These are phyloP conservation scores for Pterocles burchelli DNA, from an alignment of 2,113 vertebrate genomes.

Conservation along the genomic window DNA sequence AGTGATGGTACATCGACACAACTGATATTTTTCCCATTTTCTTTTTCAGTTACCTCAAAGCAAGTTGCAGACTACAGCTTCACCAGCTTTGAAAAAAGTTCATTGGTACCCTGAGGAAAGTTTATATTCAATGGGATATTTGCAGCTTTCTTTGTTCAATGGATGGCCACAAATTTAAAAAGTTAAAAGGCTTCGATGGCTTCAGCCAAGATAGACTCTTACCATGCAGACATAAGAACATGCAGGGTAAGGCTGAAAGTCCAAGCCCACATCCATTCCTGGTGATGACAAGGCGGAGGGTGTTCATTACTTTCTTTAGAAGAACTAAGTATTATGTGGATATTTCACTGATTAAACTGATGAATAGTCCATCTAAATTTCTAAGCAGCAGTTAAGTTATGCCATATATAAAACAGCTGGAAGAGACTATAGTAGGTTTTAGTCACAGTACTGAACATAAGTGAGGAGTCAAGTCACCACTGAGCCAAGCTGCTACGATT, in stretches of 20 bases:
- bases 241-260: background rate
- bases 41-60: background rate
- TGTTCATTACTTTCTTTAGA: background rate
- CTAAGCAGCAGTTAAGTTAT: background rate
- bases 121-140: background rate
- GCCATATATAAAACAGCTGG: background rate
- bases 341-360: background rate
- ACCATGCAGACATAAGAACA: background rate
- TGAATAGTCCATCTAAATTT: background rate
- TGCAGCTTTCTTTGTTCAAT: background rate
- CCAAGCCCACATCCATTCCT: background rate
- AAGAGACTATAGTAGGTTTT: background rate
- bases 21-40: background rate
- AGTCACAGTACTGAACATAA: background rate
- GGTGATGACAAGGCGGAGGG: background rate
- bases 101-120: background rate
- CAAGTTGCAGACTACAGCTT: background rate
- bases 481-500: background rate
- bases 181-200: background rate
- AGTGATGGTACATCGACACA: background rate
- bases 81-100: background rate
- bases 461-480: background rate
- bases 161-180: background rate
- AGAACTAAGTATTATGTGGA: background rate
- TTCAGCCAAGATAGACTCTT: background rate